Percentiles rank a stretch among this genome's conserved stretches.
Conservation (phyloP, 2,888 invertebrate genomes). For the Noctua comes region DNA sequence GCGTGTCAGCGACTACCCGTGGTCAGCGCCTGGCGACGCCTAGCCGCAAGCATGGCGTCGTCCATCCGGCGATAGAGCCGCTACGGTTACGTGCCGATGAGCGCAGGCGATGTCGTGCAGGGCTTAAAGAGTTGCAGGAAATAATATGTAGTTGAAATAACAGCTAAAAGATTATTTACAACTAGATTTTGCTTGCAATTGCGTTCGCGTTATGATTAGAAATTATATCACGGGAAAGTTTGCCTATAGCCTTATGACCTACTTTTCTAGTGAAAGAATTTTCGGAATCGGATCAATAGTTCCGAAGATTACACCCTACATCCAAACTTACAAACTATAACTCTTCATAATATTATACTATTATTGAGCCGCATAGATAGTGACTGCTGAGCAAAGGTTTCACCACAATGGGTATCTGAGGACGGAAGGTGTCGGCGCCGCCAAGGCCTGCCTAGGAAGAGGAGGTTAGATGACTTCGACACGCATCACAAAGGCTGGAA, state of each 20-base stretch:
- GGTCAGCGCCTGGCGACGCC: not conserved
- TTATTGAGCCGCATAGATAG: too few species aligned
- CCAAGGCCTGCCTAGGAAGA: not conserved
- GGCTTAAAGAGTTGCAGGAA: not conserved
- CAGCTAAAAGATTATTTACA: not conserved
- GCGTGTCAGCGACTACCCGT: not conserved
- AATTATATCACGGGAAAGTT: too few species aligned
- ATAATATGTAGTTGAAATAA: not conserved
- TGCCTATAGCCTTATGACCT: too few species aligned
- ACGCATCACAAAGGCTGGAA: not conserved
- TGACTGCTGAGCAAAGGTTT: too few species aligned
- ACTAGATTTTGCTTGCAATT: too few species aligned
- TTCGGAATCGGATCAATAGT: not conserved
- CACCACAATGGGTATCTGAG: too few species aligned
- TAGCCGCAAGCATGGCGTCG: not conserved
- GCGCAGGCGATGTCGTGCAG: not conserved
- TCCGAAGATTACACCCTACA: not conserved
- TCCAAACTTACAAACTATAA: too few species aligned
- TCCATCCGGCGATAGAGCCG: not conserved
- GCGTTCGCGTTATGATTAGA: too few species aligned
- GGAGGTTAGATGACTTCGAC: too few species aligned
- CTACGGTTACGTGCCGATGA: not conserved
- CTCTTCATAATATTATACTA: too few species aligned
- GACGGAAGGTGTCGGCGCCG: not conserved
- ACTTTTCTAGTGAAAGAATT: not conserved